Evolutionary conservation across 2,113 vertebrate genomes (phyloP).

Genomic region (Grallaria varia): DNA sequence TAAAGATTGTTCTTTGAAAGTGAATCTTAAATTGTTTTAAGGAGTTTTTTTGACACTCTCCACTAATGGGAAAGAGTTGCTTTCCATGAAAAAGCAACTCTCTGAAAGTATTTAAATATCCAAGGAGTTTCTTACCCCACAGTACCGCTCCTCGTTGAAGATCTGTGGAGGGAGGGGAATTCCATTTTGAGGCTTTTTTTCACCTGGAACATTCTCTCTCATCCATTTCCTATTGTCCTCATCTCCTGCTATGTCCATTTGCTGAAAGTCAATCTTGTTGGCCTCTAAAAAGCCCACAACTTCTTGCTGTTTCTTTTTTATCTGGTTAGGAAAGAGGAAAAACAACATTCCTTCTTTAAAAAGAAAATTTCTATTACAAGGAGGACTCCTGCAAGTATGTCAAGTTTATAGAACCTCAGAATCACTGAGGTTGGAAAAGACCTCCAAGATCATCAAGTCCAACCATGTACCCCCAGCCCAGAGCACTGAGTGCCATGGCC

Average conservation of each 20-base stretch:
- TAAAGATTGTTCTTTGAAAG: background rate
- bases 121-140: constrained; percentile 83
- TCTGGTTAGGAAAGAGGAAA: constrained; percentile 72
- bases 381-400: background rate
- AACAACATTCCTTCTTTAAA: background rate
- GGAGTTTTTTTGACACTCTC: background rate
- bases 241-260: constrained; percentile 93
- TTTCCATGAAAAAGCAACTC: background rate
- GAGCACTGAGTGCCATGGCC: background rate
- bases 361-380: background rate
- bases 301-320: constrained; percentile 99
- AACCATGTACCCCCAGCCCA: background rate
- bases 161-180: constrained; percentile 97
- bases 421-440: background rate
- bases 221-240: constrained; percentile 96
- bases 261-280: constrained; percentile 92
- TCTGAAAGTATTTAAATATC: background rate
- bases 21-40: background rate
- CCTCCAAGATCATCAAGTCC: background rate
- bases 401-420: background rate
- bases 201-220: constrained; percentile 93
- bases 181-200: constrained; percentile 93
- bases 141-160: constrained; percentile 94
- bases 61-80: background rate
- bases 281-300: constrained; percentile 95